Conservation (phyloP, 2,888 invertebrate species). For the Brachyopa scutellaris region DNA sequence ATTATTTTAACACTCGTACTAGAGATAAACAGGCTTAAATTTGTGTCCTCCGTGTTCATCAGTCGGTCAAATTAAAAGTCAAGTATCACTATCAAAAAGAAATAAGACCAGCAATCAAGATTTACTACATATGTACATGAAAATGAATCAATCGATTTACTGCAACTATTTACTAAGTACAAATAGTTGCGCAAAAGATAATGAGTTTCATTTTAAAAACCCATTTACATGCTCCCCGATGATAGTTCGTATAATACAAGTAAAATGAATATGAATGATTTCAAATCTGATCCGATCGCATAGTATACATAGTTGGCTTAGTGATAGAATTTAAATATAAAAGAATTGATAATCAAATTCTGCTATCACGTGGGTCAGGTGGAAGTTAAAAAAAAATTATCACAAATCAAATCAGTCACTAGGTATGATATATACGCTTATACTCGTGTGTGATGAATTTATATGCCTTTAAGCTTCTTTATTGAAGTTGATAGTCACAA, state of each 20-base stretch:
- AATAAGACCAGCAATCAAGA: neutral
- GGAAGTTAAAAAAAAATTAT: too few relatives aligned
- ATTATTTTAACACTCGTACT: neutral
- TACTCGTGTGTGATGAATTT: too few relatives aligned
- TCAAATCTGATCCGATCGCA: neutral
- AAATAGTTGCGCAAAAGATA: conserved; percentile 36
- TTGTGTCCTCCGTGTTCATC: neutral
- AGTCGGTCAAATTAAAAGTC: neutral
- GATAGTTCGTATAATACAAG: neutral
- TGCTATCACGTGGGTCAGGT: too few relatives aligned
- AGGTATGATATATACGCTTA: too few relatives aligned
- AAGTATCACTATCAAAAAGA: too few relatives aligned
- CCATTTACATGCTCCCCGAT: neutral
- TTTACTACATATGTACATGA: neutral
- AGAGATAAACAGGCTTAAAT: neutral
- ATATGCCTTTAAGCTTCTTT: too few relatives aligned
- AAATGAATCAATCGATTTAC: conserved; percentile 22
- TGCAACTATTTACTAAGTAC: neutral
- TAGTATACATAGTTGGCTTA: too few relatives aligned
- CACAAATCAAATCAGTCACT: too few relatives aligned
- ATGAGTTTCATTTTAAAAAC: neutral
- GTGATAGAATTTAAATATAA: too few relatives aligned
- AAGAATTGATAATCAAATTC: too few relatives aligned
- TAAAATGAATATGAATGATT: conserved; percentile 8
- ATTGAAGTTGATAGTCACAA: neutral